phyloP scores from a whole-genome alignment of 2,888 invertebrate genomes.

The Scaptomyza parva region DNA sequence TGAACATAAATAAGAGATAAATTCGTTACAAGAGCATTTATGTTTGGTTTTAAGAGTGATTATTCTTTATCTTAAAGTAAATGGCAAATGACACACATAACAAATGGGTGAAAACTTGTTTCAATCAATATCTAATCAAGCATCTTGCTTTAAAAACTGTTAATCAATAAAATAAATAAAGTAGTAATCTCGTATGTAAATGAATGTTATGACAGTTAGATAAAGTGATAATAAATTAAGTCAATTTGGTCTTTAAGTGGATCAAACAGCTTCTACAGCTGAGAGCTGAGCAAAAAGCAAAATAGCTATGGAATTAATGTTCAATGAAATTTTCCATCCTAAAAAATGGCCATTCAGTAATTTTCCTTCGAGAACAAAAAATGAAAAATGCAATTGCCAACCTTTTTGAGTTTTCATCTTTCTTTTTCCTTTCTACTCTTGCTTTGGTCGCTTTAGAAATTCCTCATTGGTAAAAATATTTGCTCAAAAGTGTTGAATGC shows the following conservation, averaged over 20 bases:
- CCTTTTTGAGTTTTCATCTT: no score
- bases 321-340: neutral
- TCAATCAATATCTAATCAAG: neutral
- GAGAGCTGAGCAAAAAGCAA: no score
- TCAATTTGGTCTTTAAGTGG: no score
- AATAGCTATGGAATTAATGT: neutral
- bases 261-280: no score
- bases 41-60: neutral
- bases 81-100: neutral
- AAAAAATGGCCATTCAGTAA: constrained; percentile 25
- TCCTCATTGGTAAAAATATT: constrained; percentile 46
- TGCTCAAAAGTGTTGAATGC: constrained; percentile 25
- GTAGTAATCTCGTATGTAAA: neutral
- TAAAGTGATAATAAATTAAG: no score
- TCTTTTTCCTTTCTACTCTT: no score
- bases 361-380: constrained; percentile 14
- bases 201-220: neutral
- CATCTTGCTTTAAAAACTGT: neutral
- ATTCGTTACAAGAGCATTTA: no score
- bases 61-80: neutral
- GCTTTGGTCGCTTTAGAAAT: constrained; percentile 46
- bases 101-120: neutral
- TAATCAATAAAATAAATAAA: neutral
- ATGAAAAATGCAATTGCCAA: constrained; percentile 12
- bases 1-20: no score